These are phyloP conservation scores for Drosophila azteca DNA, from an alignment of 1,140 invertebrate species.

Conservation along the genomic window DNA sequence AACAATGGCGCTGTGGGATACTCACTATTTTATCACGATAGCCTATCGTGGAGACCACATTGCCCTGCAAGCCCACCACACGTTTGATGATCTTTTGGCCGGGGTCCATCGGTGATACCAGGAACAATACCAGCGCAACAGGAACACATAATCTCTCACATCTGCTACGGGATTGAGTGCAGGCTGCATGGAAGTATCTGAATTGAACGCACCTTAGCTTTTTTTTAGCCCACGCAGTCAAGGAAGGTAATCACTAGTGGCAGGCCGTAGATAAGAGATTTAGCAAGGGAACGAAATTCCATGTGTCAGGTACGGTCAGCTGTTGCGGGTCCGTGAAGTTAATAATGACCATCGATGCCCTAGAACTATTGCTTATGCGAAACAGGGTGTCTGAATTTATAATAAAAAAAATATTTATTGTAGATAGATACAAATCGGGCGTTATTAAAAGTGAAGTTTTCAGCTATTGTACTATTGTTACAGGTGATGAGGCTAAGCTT, in stretches of 20 bases:
- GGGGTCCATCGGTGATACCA: slow-evolving; percentile 93
- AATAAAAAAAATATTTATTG: slow-evolving; percentile 25
- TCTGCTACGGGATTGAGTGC: slow-evolving; percentile 90
- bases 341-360: no score
- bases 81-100: slow-evolving; percentile 95
- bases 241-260: slow-evolving; percentile 92
- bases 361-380: slow-evolving; percentile 26
- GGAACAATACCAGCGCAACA: slow-evolving; percentile 93
- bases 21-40: slow-evolving; percentile 88
- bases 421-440: slow-evolving; percentile 4
- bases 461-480: slow-evolving; percentile 72
- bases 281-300: slow-evolving; percentile 80
- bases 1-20: slow-evolving; percentile 94
- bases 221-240: slow-evolving; percentile 92
- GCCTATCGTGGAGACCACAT: slow-evolving; percentile 89
- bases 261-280: slow-evolving; percentile 88
- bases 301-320: slow-evolving; percentile 28
- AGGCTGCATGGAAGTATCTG: slow-evolving; percentile 94
- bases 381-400: slow-evolving; percentile 18
- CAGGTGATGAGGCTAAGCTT: slow-evolving; percentile 59
- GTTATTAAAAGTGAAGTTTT: slow-evolving; percentile 37
- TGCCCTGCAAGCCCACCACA: slow-evolving; percentile 92
- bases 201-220: no score
- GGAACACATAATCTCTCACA: slow-evolving; percentile 91
- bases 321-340: background rate